A percentile compares a stretch with the other conserved stretches of the same genome.
Evolutionary conservation across 2,888 invertebrate species (phyloP).

Genomic region (Ophion costatus): DNA sequence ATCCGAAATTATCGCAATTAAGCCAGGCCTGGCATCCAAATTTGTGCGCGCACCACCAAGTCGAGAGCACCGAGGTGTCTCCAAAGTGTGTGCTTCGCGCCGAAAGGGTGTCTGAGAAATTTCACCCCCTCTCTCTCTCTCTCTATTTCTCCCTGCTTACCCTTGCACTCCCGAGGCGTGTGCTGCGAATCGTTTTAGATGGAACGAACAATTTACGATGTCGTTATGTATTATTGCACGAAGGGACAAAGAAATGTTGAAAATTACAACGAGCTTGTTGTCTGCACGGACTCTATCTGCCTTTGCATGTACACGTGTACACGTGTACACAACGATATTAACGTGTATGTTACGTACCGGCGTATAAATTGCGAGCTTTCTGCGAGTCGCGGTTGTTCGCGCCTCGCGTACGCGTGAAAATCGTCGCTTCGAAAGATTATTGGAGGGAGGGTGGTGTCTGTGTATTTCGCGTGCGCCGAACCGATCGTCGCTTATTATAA

Average conservation of each 20-base stretch:
- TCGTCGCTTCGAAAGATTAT: conserved; percentile 65
- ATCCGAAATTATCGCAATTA: conserved; percentile 76
- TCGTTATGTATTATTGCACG: conserved; percentile 53
- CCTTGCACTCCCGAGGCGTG: conserved; percentile 17
- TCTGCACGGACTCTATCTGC: background rate
- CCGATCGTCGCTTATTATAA: conserved; percentile 41
- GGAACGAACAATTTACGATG: conserved; percentile 54
- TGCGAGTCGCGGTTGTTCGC: conserved; percentile 31
- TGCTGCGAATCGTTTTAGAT: conserved; percentile 60
- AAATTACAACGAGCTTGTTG: conserved; percentile 56
- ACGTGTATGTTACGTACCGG: conserved; percentile 11
- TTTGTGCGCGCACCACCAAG: conserved; percentile 60
- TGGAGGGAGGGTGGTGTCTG: conserved; percentile 29
- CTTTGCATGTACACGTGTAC: background rate
- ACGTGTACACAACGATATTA: background rate
- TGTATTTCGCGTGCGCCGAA: conserved; percentile 45
- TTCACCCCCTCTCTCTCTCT: conserved; percentile 8
- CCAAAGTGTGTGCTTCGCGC: conserved; percentile 28
- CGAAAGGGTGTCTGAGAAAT: conserved; percentile 48
- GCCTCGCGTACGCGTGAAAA: conserved; percentile 55
- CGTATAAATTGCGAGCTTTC: conserved; percentile 57
- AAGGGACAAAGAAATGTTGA: conserved; percentile 60
- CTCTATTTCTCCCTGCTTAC: conserved; percentile 3
- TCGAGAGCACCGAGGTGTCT: conserved; percentile 42
- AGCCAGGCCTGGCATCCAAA: conserved; percentile 67